Evolutionary conservation across 35 echinoderm and acorn worm species (phyloP).

Genomic region (Nesometra sesokonis): DNA sequence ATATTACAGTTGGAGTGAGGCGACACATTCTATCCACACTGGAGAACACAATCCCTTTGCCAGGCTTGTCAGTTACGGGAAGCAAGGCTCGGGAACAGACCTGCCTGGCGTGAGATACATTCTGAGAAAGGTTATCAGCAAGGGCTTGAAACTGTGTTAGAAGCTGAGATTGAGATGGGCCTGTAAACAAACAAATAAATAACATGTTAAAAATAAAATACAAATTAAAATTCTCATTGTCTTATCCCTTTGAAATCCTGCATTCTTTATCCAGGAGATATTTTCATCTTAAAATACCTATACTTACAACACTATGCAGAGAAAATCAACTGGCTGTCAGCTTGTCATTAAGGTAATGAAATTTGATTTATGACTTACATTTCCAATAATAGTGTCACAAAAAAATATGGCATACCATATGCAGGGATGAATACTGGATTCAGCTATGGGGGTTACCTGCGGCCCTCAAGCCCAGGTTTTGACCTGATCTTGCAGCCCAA

Average conservation of each 20-base stretch:
- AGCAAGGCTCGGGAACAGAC: slow-evolving; percentile 30
- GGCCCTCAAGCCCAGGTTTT: too few relatives aligned
- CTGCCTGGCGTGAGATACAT: slow-evolving; percentile 45
- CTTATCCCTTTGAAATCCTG: neutral
- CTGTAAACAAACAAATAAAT: neutral
- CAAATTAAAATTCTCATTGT: neutral
- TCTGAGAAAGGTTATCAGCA: slow-evolving; percentile 43
- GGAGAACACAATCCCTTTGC: slow-evolving; percentile 31
- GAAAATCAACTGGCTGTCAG: too few relatives aligned
- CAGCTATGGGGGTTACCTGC: too few relatives aligned
- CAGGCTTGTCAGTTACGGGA: slow-evolving; percentile 23
- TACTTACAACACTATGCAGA: too few relatives aligned
- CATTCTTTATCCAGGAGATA: neutral
- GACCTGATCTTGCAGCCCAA: too few relatives aligned
- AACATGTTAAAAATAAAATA: neutral
- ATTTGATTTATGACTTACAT: too few relatives aligned
- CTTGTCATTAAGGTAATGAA: too few relatives aligned
- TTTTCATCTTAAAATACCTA: too few relatives aligned
- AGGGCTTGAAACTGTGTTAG: slow-evolving; percentile 67
- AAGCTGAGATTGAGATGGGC: slow-evolving; percentile 55
- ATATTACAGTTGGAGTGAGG: slow-evolving; percentile 53
- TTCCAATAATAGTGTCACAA: too few relatives aligned
- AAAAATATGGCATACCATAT: too few relatives aligned
- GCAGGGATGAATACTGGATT: too few relatives aligned
- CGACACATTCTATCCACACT: slow-evolving; percentile 63